Percentiles rank a stretch among this genome's conserved stretches.
These are phyloP conservation scores for Amiota minor DNA, from an alignment of 2,888 invertebrate species.

Conservation along the genomic window DNA sequence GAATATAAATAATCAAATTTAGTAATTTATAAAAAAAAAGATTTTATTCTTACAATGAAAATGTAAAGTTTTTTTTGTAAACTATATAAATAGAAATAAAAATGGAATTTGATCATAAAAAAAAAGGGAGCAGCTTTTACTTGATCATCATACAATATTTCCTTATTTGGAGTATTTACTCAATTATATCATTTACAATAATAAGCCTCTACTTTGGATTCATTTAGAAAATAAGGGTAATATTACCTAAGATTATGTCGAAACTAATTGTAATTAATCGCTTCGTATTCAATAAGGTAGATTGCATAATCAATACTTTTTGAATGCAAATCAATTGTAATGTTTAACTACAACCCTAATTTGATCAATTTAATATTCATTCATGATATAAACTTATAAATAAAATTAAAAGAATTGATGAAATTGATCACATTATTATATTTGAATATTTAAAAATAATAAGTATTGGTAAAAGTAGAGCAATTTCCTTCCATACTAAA, in stretches of 20 bases:
- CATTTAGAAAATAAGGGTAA: constrained; percentile 75
- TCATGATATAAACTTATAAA: constrained; percentile 75
- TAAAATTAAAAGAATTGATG: constrained; percentile 75
- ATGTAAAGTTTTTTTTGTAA: constrained; percentile 80
- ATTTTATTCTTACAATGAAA: constrained; percentile 79
- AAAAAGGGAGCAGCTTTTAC: constrained; percentile 80
- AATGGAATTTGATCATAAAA: constrained; percentile 67
- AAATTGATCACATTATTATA: constrained; percentile 58
- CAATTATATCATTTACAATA: constrained; percentile 71
- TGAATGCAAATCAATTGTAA: constrained; percentile 63
- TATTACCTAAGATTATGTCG: constrained; percentile 74
- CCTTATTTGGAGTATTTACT: constrained; percentile 76
- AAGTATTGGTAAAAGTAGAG: constrained; percentile 78
- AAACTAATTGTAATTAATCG: constrained; percentile 75
- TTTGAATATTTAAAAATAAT: constrained; percentile 69
- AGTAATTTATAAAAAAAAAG: constrained; percentile 66
- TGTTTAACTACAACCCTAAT: constrained; percentile 62
- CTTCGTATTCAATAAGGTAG: constrained; percentile 74
- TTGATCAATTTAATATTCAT: constrained; percentile 77
- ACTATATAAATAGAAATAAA: constrained; percentile 73
- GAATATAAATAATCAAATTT: constrained; percentile 59
- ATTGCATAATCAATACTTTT: constrained; percentile 73
- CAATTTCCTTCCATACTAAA: too few relatives aligned
- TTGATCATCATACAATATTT: constrained; percentile 76
- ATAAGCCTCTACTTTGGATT: constrained; percentile 76